Evolutionary conservation across 53 echinoderm and acorn worm genomes (phyloP).

Genomic region (Mesocentrotus franciscanus): DNA sequence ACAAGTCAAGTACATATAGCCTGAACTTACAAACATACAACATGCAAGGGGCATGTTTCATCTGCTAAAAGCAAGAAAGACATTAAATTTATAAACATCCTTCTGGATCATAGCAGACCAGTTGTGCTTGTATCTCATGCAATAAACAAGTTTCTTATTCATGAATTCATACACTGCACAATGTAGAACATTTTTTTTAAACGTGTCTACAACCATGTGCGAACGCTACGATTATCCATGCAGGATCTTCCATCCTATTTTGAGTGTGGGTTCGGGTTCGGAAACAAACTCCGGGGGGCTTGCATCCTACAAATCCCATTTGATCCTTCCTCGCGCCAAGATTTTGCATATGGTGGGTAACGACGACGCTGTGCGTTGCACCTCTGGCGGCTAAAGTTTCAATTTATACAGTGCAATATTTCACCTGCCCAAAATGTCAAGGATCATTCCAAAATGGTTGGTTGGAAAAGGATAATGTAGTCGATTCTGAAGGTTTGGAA

Average conservation of each 20-base stretch:
- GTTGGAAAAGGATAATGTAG: not conserved
- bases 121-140: no score
- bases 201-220: not conserved
- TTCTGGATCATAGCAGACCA: no score
- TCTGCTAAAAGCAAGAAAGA: no score
- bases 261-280: conserved; percentile 23
- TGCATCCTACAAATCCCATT: not conserved
- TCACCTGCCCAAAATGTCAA: conserved; percentile 41
- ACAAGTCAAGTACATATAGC: no score
- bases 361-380: no score
- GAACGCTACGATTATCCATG: conserved; percentile 14
- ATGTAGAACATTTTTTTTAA: not conserved
- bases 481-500: not conserved
- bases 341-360: conserved; percentile 23
- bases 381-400: conserved; percentile 47
- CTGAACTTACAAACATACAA: no score
- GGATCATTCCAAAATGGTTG: conserved; percentile 11
- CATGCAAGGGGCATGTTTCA: no score
- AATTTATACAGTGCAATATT: conserved; percentile 50
- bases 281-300: conserved; percentile 4
- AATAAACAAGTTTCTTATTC: no score
- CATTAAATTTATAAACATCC: no score
- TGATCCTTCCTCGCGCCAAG: conserved; percentile 1
- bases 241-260: not conserved
- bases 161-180: not conserved